Conservation (phyloP, 2,888 invertebrate genomes). For the Celastrina argiolus region DNA sequence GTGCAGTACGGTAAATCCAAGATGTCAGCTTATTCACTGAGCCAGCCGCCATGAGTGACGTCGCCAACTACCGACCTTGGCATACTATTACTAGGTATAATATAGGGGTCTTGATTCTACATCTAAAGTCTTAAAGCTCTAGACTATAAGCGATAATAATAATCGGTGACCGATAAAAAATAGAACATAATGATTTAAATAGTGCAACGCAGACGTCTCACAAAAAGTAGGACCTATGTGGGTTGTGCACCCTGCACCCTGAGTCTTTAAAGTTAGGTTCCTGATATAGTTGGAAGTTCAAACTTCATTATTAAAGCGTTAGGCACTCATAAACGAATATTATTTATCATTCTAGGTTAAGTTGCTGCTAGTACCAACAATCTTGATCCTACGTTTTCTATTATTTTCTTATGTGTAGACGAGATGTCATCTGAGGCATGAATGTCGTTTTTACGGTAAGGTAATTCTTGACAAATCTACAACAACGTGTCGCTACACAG, state of each 20-base stretch:
- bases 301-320: too few relatives aligned
- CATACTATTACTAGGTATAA: not conserved
- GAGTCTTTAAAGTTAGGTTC: too few relatives aligned
- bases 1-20: not conserved
- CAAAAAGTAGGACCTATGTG: too few relatives aligned
- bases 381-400: not conserved
- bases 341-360: too few relatives aligned
- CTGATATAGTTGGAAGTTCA: too few relatives aligned
- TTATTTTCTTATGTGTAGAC: constrained; percentile 1
- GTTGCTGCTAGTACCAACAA: not conserved
- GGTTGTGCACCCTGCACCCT: too few relatives aligned
- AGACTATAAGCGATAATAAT: too few relatives aligned
- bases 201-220: too few relatives aligned
- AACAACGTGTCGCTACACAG: not conserved
- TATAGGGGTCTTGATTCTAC: not conserved
- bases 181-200: too few relatives aligned
- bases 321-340: too few relatives aligned
- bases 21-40: not conserved
- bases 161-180: too few relatives aligned
- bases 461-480: constrained; percentile 4
- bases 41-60: not conserved
- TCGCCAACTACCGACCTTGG: constrained; percentile 1
- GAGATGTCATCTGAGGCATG: constrained; percentile 6
- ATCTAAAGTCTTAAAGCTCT: too few relatives aligned
- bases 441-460: constrained; percentile 14